Conservation (phyloP, 2,113 vertebrate genomes). For the Dolichotis patagonum region DNA sequence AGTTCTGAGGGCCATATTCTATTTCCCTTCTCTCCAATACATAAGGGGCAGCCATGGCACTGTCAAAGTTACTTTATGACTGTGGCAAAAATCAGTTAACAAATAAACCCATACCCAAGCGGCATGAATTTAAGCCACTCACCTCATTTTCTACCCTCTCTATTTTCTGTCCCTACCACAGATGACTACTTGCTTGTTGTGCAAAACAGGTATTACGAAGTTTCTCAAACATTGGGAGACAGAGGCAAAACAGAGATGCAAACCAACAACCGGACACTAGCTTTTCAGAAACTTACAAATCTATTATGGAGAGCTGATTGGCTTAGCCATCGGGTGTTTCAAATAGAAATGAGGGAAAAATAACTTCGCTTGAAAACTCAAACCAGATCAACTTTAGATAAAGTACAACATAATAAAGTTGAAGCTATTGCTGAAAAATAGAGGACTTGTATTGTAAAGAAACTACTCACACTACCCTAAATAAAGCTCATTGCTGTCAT, state of each 20-base stretch:
- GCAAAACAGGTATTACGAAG: background rate
- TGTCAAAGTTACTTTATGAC: background rate
- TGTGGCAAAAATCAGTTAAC: constrained; percentile 12
- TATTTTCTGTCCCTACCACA: background rate
- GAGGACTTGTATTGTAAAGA: background rate
- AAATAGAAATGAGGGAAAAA: background rate
- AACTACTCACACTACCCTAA: background rate
- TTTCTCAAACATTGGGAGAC: background rate
- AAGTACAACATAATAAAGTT: background rate
- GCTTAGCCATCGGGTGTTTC: background rate
- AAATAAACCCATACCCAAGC: background rate
- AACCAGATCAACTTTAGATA: background rate
- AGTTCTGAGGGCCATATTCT: background rate
- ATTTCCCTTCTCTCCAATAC: background rate
- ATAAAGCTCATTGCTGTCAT: background rate
- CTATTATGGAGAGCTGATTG: background rate
- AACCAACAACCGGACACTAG: background rate
- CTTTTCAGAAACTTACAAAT: background rate
- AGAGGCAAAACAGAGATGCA: background rate
- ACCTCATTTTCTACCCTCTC: background rate
- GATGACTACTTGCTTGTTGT: background rate
- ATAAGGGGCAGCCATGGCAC: background rate
- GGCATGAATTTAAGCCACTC: background rate
- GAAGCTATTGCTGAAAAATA: background rate
- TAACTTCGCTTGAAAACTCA: background rate